Base-by-base conservation (phyloP, 1,140 invertebrate genomes). In the Ganaspis sp. region DNA sequence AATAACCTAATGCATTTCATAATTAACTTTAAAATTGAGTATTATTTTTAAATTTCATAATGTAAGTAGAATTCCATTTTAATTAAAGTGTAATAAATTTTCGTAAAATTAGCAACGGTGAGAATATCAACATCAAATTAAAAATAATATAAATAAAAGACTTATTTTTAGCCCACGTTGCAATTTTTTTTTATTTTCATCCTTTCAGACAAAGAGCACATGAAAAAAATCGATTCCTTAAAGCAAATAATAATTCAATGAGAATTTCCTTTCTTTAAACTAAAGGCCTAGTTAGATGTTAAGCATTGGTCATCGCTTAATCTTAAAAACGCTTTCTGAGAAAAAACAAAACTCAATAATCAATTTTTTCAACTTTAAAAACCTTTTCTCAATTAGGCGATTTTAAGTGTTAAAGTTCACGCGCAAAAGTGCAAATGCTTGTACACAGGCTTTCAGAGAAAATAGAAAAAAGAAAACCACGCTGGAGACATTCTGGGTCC, bases 1-100 rank as follows among this genome's bases (percentile, higher is more conserved):
- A 49, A 49, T 49, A 49, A 49, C 45, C 15, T 49, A 49, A 49
- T 49, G 45, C 45, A 49, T 49, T 49, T 49, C 17, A 49, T 49
- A 49, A 49, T 49, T 49, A 49, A 49, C 2, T 49, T 49, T 15
- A 49, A 49, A 49, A 17, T 49, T 17, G 0, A 4, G n/a, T n/a
- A 49, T 17, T 17, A 49, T n/a, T n/a, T 49, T 45, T 49, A 4
- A 17, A 6, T 49, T 17, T 17, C n/a, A 49, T 49, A 49, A 49
- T 0, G 6, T n/a, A 49, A 49, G 6, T 3, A 17, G 5, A 49
- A 17, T n/a, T 17, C 17, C 8, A 49, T 8, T 49, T 49, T 49
- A 49, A 49, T 49, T 49, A 45, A 34, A 2, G 2, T 34, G 29
- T 3, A 34, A 34, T 2, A 34, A 34, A 34, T 6, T 34, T 34